Evolutionary conservation across 1,140 invertebrate species (phyloP).

Genomic region (Lasioglossum albipes): DNA sequence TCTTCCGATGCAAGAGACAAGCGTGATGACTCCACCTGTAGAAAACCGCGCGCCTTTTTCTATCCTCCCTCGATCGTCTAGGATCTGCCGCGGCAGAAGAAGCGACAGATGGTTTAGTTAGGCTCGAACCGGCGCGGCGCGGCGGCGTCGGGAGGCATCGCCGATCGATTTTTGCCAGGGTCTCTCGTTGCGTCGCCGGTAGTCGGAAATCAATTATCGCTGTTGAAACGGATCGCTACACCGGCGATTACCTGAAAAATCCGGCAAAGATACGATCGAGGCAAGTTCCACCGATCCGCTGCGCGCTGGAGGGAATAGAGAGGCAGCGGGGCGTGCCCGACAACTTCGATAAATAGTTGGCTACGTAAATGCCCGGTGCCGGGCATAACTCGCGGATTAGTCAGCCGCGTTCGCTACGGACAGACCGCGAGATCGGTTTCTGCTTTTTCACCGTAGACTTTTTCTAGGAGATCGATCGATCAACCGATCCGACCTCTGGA

Average conservation of each 20-base stretch:
- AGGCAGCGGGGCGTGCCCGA: slow-evolving; percentile 14
- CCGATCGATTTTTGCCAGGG: neutral
- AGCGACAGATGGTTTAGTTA: neutral
- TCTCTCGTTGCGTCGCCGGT: neutral
- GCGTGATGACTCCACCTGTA: no score
- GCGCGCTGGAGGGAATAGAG: neutral
- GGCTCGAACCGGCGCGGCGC: neutral
- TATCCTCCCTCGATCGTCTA: neutral
- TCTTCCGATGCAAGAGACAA: no score
- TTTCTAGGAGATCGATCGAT: neutral
- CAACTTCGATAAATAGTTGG: slow-evolving; percentile 35
- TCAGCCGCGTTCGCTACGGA: slow-evolving; percentile 38
- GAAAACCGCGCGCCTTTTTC: neutral
- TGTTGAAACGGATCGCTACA: slow-evolving; percentile 29
- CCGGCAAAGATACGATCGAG: slow-evolving; percentile 22
- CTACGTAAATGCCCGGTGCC: slow-evolving; percentile 26
- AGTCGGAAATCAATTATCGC: slow-evolving; percentile 35
- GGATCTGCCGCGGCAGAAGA: neutral
- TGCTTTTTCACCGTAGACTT: slow-evolving; percentile 11
- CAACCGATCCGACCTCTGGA: neutral
- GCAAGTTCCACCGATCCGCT: neutral
- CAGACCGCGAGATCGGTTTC: slow-evolving; percentile 30
- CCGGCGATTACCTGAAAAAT: slow-evolving; percentile 26
- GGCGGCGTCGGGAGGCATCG: neutral
- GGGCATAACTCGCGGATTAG: slow-evolving; percentile 37